Base-by-base conservation (phyloP, 2,888 invertebrate species). In the Ypsolopha sequella region DNA sequence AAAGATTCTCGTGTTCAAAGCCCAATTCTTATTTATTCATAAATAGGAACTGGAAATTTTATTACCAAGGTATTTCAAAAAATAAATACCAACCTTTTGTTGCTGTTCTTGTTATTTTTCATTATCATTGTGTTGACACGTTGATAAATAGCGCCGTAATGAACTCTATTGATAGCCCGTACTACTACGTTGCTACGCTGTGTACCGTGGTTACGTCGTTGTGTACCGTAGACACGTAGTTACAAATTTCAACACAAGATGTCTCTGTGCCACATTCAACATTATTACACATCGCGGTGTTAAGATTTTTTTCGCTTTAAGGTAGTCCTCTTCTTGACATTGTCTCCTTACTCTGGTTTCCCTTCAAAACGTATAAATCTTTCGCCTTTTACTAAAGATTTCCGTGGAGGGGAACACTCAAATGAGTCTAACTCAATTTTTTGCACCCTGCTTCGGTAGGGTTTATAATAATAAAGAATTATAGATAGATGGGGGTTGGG, bases 361-460 rank as follows among this genome's bases (percentile, higher is more conserved):
- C 87, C 88, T 89, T 89, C 90, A 89, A 76, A 75, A 87, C 90
- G 90, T 71, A 90, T 88, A 91, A 90, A 91, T 91, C 91, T 91
- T 91, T 91, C 91, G 91, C 91, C 91, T 91, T 91, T 91, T 91
- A 91, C 91, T 91, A 91, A 91, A 91, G 91, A 91, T 91, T 91
- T 91, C 91, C 90, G 91, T 91, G 91, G 90, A 90, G 90, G 88
- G 49, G 49, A 49, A 52, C 49, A 49, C 49, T 48, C 49, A 52
- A 52, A 52, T 52, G 49, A 49, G 49, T 49, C 49, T 52, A 36
- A 39, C 41, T 24, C 7, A 39, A 36, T 24, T 49, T 49, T 49
- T 49, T 24, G 33, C 7, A 34, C 33, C 9, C 41, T 24, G 8
- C 34, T 49, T 41, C 11, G 33, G 39, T 41, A 39, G 49, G 11